Evolutionary conservation across 30 jellyfish, hydroid and myxozoan genomes (phyloP).

Genomic region (Hydractinia echinata): DNA sequence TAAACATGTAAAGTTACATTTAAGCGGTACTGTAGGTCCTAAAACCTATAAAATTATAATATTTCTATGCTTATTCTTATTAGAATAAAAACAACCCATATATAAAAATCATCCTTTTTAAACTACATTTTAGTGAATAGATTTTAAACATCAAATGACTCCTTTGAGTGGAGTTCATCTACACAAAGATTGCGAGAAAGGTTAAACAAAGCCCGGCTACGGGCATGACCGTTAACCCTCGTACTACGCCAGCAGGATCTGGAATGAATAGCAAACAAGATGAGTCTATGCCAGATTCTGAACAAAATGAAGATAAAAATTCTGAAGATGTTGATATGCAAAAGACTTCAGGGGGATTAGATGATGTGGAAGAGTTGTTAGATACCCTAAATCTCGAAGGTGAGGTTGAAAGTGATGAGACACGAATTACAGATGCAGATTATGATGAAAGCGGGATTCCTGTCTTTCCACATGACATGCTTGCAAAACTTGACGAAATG

Average conservation of each 20-base stretch:
- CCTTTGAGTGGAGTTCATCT: slow-evolving; percentile 13
- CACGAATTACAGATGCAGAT: slow-evolving; percentile 45
- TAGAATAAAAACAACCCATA: no score
- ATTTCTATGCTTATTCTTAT: no score
- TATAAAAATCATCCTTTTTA: no score
- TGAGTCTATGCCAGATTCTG: neutral
- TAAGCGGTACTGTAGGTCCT: no score
- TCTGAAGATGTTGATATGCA: neutral
- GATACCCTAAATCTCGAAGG: slow-evolving; percentile 17
- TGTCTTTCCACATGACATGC: slow-evolving; percentile 64
- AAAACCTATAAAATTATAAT: no score
- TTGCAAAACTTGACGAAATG: slow-evolving; percentile 89
- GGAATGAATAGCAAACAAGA: slow-evolving; percentile 25
- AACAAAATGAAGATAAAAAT: slow-evolving; percentile 14
- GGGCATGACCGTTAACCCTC: slow-evolving; percentile 96
- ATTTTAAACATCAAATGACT: neutral
- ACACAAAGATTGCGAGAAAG: slow-evolving; percentile 86
- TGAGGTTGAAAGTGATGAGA: slow-evolving; percentile 29
- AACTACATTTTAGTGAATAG: no score
- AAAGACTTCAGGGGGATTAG: slow-evolving; percentile 27
- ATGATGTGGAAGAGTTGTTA: slow-evolving; percentile 23
- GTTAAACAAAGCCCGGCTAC: slow-evolving; percentile 75
- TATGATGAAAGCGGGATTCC: slow-evolving; percentile 90
- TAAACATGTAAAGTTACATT: no score
- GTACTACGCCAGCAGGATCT: slow-evolving; percentile 53